A percentile compares a stretch with the other conserved stretches of the same genome.
These are phyloP conservation scores for Scomber colias DNA, from an alignment of 2,113 vertebrate genomes.

Conservation along the genomic window DNA sequence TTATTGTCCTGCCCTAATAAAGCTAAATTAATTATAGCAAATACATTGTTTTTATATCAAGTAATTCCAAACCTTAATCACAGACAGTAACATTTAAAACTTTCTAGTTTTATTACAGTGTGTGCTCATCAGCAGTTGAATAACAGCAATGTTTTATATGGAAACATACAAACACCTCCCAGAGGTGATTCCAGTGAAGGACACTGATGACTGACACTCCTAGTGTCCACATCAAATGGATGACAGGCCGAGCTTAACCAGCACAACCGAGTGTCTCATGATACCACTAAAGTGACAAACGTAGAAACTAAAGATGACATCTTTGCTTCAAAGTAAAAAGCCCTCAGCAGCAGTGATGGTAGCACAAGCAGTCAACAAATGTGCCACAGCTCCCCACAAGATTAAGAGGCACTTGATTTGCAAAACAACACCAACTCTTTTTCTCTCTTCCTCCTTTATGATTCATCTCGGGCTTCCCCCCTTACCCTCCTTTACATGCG, in stretches of 20 bases:
- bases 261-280: constrained; percentile 36
- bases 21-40: too few relatives aligned
- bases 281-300: constrained; percentile 43
- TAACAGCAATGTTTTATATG: not conserved
- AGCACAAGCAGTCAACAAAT: constrained; percentile 12
- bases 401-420: constrained; percentile 42
- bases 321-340: constrained; percentile 42
- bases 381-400: constrained; percentile 9
- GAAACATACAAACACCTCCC: constrained; percentile 17
- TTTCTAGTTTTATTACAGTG: not conserved
- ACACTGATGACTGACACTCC: too few relatives aligned
- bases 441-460: not conserved
- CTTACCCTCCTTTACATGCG: too few relatives aligned
- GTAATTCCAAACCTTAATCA: not conserved
- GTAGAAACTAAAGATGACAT: constrained; percentile 41
- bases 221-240: constrained; percentile 38
- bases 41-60: too few relatives aligned
- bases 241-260: constrained; percentile 44
- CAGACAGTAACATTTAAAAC: not conserved
- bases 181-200: not conserved
- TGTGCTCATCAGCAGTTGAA: not conserved
- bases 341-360: not conserved
- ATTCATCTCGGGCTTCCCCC: too few relatives aligned
- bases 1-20: too few relatives aligned
- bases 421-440: constrained; percentile 19